These are phyloP conservation scores for Neomonachus schauinslandi DNA, from an alignment of 2,113 vertebrate species.

Conservation along the genomic window DNA sequence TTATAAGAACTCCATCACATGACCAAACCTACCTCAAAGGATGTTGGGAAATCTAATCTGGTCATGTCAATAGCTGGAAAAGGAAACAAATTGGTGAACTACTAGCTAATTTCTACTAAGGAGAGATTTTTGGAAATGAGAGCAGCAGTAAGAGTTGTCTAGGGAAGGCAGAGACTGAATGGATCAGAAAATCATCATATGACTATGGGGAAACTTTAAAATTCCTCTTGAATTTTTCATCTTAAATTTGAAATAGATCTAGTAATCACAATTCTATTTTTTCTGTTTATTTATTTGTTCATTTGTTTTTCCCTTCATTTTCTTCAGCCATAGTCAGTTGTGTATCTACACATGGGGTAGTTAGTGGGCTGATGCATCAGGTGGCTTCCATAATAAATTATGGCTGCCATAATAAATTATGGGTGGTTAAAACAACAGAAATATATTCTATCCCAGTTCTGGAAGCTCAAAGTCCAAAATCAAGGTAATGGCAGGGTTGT, in stretches of 20 bases:
- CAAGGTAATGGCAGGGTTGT: neutral
- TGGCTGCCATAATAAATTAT: neutral
- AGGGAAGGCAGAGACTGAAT: neutral
- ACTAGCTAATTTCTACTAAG: neutral
- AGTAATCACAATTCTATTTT: too few species aligned
- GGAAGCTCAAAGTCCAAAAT: neutral
- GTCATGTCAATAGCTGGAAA: neutral
- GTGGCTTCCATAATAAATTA: neutral
- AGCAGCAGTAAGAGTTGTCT: neutral
- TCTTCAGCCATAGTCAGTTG: neutral
- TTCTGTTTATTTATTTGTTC: neutral
- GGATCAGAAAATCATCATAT: neutral
- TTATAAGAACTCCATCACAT: neutral
- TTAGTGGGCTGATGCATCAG: neutral
- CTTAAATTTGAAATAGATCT: neutral
- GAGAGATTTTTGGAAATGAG: neutral
- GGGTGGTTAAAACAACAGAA: neutral
- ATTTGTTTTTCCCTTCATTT: neutral
- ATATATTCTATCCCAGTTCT: neutral
- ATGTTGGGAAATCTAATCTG: neutral
- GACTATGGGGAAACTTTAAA: neutral
- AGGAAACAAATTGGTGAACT: neutral
- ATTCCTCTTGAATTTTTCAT: neutral
- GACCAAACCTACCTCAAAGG: fast-evolving
- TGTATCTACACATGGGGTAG: neutral